Evolutionary conservation across 2,797 vertebrate genomes (phyloP), one percentile per base, ranked within the genome.

Genomic region (Neomorphus geoffroyi): DNA sequence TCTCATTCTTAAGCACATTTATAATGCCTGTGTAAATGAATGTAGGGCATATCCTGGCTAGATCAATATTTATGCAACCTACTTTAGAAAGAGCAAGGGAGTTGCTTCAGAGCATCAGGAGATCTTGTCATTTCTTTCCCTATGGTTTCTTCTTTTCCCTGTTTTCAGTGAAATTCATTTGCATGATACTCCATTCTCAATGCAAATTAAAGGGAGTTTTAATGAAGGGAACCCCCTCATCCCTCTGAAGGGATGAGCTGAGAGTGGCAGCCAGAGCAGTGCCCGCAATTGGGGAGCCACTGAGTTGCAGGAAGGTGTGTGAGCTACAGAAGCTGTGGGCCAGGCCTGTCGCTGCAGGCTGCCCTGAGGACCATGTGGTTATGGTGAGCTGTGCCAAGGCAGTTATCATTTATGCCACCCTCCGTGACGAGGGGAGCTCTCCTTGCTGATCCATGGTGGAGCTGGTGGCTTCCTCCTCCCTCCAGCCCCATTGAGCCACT

Each of bases 21-120:
- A 86, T 93, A 88, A 95, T 58, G 84, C 58, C 94, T 91, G 75
- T 93, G 88, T 92, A 95, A 96, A 94, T 72, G 79, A 95, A 96
- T 93, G 79, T 50, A 78, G 93, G 93, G 80, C 88, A 92, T 46
- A 51, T 37, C 22, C 62, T 4, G 3, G 54, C 61, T 74, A 84
- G 73, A 94, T 93, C 88, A 86, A 86, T 95, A 95, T 92, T 96
- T 94, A 88, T 80, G 82, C 88, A 89, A 58, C 85, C 94, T 95
- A 91, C 90, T 92, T 97, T 93, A 73, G 87, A 95, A 94, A 88
- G 71, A 94, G 73, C 72, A 90, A 92, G 61, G 86, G 83, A 93
- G 71, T 78, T 88, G 64, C 91, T 84, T 79, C 79, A 80, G 39
- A 94, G 60, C 74, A 85, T 80, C 83, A 35, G 94, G 91, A 64